Evolutionary conservation across 2,888 invertebrate species (phyloP), one percentile per base, ranked within the genome.

Genomic region (Tortricodes alternella): DNA sequence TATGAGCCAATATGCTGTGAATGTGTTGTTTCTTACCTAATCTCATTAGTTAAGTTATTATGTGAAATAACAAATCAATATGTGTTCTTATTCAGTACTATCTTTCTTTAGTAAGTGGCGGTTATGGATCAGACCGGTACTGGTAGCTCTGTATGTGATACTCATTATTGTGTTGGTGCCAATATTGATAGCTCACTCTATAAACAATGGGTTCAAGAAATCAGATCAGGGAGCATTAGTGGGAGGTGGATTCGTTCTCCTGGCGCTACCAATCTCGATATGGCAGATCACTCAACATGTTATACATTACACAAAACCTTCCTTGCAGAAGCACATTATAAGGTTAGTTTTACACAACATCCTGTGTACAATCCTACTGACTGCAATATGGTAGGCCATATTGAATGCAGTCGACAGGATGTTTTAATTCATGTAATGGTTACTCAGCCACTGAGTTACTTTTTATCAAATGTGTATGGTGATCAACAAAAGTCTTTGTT

Each of bases 251-350:
- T 98, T 98, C 87, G 98, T 97, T 16, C 92, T 97, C 62, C 91
- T 98, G 55, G 96, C 98, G 0, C 90, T 99, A 44, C 98, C 98
- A 0, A 95, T 98, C 62, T 97, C 98, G 38, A 93, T 98, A 70
- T 98, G 97, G 95, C 97, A 98, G 85, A 98, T 99, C 70, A 94
- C 96, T 39, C 97, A 98, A 80, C 98, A 99, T 86, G 94, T 98
- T 76, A 95, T 98, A 53, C 95, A 98, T 82, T 98, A 97, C 74
- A 97, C 96, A 0, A 96, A 97, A 75, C 98, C 98, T 11, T 94
- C 94, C 66, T 89, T 98, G 65, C 98, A 98, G 75, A 97, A 97
- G 85, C 96, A 98, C 85, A 97, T 99, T 61, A 97, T 98, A 66
- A 94, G 98, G 95, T 96, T 83, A 70, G 44, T 44, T n/a, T n/a